Percentiles rank a stretch among this genome's conserved stretches.
phyloP scores from a whole-genome alignment of 2,797 vertebrate genomes.

The Gymnocypris eckloni region DNA sequence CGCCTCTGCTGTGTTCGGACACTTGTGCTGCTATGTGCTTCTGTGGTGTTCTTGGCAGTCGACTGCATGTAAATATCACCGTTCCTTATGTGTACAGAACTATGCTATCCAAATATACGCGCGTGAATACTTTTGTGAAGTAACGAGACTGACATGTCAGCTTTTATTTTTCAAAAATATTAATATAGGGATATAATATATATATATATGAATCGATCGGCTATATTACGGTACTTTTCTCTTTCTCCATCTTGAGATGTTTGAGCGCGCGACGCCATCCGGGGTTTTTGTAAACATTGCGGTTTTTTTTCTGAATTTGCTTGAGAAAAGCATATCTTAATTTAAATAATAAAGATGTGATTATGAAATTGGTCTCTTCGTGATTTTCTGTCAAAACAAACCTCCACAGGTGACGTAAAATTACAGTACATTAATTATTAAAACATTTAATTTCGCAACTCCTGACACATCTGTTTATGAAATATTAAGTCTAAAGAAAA shows the following conservation, averaged over 20 bases:
- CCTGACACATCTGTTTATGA: neutral
- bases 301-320: constrained; percentile 62
- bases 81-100: constrained; percentile 71
- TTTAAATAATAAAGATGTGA: constrained; percentile 69
- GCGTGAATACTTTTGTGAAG: constrained; percentile 73
- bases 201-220: constrained; percentile 64
- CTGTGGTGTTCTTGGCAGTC: constrained; percentile 69
- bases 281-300: constrained; percentile 56
- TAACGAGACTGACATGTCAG: constrained; percentile 70
- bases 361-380: constrained; percentile 44
- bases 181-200: constrained; percentile 70
- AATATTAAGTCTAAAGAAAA: neutral
- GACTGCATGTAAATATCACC: constrained; percentile 73
- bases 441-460: neutral
- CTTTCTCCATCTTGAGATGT: constrained; percentile 58
- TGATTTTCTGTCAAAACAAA: neutral
- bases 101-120: constrained; percentile 70
- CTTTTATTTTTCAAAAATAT: constrained; percentile 72
- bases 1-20: constrained; percentile 60
- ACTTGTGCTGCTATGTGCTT: constrained; percentile 71
- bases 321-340: constrained; percentile 65
- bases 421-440: too few species aligned
- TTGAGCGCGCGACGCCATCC: constrained; percentile 33
- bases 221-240: constrained; percentile 62
- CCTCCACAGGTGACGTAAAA: neutral